Evolutionary conservation across 2,113 vertebrate species (phyloP).

Genomic region (Capra hircus): DNA sequence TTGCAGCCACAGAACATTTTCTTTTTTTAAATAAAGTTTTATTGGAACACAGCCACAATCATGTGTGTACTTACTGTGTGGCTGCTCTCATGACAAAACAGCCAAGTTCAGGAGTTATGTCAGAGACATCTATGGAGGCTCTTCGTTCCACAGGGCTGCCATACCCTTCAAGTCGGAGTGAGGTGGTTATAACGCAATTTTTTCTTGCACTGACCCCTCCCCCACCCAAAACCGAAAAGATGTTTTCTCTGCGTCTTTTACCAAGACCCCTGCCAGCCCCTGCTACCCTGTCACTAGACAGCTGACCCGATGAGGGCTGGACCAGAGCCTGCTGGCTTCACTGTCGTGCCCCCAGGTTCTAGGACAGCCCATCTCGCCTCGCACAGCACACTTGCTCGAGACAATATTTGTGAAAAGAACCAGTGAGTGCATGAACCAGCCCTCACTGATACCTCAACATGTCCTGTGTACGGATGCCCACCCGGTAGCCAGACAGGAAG

Average conservation of each 20-base stretch:
- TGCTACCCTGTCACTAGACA: background rate
- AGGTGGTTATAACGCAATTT: background rate
- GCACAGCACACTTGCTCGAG: background rate
- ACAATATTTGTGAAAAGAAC: background rate
- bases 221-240: background rate
- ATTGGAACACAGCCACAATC: background rate
- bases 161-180: rapidly evolving
- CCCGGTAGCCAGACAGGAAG: background rate
- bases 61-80: background rate
- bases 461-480: too few relatives aligned
- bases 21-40: background rate
- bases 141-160: background rate
- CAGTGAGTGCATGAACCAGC: background rate
- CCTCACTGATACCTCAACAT: too few relatives aligned
- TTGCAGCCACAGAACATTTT: background rate
- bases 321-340: background rate
- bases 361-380: background rate
- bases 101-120: background rate
- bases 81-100: background rate
- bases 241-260: background rate
- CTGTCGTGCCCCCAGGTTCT: background rate
- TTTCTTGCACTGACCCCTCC: background rate
- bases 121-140: background rate
- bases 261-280: background rate
- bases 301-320: too few relatives aligned